phyloP scores from a whole-genome alignment of 2,113 vertebrate species.

The Misgurnus anguillicaudatus region DNA sequence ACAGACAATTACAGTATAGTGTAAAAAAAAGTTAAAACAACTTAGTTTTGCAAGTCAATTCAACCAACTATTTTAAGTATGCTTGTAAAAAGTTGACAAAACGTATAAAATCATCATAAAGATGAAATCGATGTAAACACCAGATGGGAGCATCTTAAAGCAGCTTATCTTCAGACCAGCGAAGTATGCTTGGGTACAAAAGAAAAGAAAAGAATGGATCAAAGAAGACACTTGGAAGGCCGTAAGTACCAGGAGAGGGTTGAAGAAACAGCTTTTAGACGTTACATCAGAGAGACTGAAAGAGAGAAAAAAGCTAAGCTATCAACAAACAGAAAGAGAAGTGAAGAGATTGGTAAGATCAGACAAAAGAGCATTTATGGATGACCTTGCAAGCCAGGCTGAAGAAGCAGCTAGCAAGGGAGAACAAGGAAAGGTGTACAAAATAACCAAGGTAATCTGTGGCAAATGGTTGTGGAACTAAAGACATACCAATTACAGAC shows the following conservation, averaged over 20 bases:
- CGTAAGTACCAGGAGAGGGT: not conserved
- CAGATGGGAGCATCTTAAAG: not conserved
- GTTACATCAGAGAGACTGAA: not conserved
- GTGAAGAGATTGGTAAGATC: not conserved
- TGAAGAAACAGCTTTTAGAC: not conserved
- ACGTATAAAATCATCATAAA: too few species aligned
- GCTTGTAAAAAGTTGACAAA: too few species aligned
- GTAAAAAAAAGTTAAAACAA: too few species aligned
- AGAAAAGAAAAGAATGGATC: too few species aligned
- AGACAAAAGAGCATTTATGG: not conserved
- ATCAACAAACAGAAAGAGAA: not conserved
- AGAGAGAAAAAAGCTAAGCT: not conserved
- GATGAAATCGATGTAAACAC: not conserved
- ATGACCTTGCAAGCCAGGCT: not conserved
- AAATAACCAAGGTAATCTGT: not conserved
- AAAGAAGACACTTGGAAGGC: not conserved
- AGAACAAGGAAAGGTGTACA: not conserved
- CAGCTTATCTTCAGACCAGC: not conserved
- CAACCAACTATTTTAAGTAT: too few species aligned
- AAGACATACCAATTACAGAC: not conserved
- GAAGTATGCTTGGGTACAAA: not conserved
- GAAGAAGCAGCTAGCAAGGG: not conserved
- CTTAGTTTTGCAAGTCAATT: too few species aligned
- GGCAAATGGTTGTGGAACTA: not conserved
- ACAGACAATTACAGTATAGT: too few species aligned